These are phyloP conservation scores for Perca fluviatilis DNA, from an alignment of 2,113 vertebrate genomes.

Conservation along the genomic window DNA sequence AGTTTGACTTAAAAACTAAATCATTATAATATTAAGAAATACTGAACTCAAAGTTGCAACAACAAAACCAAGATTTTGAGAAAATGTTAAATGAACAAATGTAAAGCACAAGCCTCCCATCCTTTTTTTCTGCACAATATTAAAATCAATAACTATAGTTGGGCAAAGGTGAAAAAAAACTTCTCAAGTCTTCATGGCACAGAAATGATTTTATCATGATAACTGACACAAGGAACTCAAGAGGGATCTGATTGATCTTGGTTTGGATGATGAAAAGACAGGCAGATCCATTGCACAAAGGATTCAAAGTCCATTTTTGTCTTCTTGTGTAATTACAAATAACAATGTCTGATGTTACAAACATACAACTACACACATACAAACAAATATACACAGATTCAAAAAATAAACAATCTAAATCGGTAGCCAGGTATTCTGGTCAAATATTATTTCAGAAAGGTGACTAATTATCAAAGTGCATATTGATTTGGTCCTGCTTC, in stretches of 20 bases:
- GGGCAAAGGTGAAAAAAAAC: not conserved
- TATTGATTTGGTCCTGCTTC: constrained; percentile 11
- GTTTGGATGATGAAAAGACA: not conserved
- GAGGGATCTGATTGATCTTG: not conserved
- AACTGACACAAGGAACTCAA: not conserved
- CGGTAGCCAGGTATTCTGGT: not conserved
- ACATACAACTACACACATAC: not conserved
- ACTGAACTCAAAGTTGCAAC: constrained; percentile 32
- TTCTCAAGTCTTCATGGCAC: constrained; percentile 42
- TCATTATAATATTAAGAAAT: not conserved
- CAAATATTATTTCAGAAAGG: not conserved
- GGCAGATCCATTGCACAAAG: not conserved
- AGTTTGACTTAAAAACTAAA: constrained; percentile 26
- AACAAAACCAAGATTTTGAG: not conserved
- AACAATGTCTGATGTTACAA: not conserved
- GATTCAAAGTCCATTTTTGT: constrained; percentile 1
- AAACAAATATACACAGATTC: not conserved
- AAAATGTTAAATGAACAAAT: not conserved
- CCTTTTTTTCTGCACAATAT: constrained; percentile 5
- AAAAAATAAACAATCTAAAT: not conserved
- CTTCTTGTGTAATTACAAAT: constrained; percentile 4
- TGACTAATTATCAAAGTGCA: constrained; percentile 28
- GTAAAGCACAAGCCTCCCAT: constrained; percentile 1
- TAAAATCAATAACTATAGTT: not conserved
- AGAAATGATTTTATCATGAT: not conserved